These are phyloP conservation scores for Telmatochromis sp. DNA, from an alignment of 2,113 vertebrate species.

Conservation along the genomic window DNA sequence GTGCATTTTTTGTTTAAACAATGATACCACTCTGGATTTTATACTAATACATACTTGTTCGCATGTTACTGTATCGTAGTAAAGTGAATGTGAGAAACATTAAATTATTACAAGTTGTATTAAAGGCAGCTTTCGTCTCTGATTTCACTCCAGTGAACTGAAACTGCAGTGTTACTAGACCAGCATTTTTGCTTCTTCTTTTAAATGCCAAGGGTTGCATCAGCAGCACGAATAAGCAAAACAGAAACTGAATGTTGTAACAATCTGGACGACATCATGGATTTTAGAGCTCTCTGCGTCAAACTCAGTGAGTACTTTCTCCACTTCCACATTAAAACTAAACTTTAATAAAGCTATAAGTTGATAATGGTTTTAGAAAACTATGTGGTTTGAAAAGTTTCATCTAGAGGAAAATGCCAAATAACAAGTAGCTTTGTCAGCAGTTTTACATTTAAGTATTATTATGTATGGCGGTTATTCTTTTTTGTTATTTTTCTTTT, in stretches of 20 bases:
- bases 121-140: not conserved
- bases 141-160: not conserved
- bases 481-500: accelerated
- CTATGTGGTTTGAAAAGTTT: not conserved
- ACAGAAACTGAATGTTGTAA: not conserved
- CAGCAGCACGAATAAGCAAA: accelerated
- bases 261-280: not conserved
- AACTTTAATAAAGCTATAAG: accelerated
- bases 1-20: not conserved
- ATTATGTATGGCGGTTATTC: accelerated
- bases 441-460: not conserved
- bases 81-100: not conserved
- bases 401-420: not conserved
- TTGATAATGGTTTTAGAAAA: not conserved
- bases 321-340: not conserved
- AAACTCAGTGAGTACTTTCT: not conserved
- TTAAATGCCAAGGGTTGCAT: not conserved
- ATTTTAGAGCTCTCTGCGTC: not conserved
- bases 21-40: not conserved
- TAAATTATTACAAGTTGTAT: not conserved
- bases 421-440: not conserved
- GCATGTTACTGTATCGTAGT: not conserved
- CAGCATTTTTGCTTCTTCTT: not conserved
- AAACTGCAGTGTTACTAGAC: not conserved
- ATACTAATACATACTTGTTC: not conserved